phyloP scores from a whole-genome alignment of 1,140 invertebrate genomes.

The Plutomurus gul region DNA sequence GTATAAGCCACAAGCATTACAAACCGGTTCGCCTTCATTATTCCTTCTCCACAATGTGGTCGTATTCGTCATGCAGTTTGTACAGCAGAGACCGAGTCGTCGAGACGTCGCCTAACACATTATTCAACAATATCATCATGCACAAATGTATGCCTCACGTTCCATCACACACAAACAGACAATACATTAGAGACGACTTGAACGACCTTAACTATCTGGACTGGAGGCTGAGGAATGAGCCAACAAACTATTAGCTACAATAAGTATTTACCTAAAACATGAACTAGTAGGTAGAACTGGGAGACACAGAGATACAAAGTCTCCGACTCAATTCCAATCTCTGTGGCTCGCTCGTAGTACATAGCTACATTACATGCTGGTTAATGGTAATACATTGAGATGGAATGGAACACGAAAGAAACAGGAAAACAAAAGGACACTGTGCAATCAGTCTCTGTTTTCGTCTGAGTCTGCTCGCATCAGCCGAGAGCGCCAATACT shows the following conservation, averaged over 20 bases:
- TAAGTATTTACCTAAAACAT: neutral
- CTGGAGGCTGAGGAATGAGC: too few relatives aligned
- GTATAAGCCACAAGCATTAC: conserved; percentile 93
- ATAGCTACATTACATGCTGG: too few relatives aligned
- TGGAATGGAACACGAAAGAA: neutral
- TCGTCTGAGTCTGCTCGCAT: neutral
- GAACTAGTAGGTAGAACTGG: neutral
- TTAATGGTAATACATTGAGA: neutral
- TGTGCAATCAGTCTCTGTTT: neutral
- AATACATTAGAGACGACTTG: neutral
- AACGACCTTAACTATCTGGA: too few relatives aligned
- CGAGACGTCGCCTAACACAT: conserved; percentile 68
- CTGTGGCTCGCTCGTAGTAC: too few relatives aligned
- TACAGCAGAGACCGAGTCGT: conserved; percentile 81
- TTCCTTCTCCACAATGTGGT: conserved; percentile 36
- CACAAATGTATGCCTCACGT: neutral
- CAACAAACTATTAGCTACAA: too few relatives aligned
- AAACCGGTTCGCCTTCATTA: conserved; percentile 78
- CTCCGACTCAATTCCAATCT: too few relatives aligned
- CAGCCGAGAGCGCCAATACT: neutral
- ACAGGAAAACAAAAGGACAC: neutral
- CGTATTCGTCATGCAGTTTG: conserved; percentile 79
- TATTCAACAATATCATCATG: conserved; percentile 4
- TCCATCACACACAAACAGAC: neutral
- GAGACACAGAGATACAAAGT: neutral